Evolutionary conservation across 2,797 vertebrate species (phyloP).

Genomic region (Malacoctenus gilli): DNA sequence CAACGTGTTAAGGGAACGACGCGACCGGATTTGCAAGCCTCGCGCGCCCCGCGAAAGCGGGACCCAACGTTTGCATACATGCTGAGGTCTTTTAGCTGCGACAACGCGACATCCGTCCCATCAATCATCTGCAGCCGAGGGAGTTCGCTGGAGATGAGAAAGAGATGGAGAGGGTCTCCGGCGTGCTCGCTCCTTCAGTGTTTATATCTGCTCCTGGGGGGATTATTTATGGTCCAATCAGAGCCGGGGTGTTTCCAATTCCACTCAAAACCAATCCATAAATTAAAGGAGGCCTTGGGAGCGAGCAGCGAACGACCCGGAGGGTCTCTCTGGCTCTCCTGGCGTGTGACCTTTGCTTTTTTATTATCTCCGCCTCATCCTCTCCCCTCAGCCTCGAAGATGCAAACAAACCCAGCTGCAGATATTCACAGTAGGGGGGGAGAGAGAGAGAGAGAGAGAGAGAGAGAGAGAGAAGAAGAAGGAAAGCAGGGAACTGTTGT

Average conservation of each 20-base stretch:
- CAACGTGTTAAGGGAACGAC: too few species aligned
- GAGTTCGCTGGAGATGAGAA: conserved; percentile 42
- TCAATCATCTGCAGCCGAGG: conserved; percentile 49
- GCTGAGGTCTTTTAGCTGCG: conserved; percentile 26
- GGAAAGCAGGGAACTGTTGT: conserved; percentile 26
- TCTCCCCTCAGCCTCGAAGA: conserved; percentile 22
- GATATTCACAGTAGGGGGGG: conserved; percentile 12
- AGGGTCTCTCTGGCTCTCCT: conserved; percentile 18
- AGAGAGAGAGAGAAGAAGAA: conserved; percentile 23
- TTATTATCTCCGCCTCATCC: conserved; percentile 27
- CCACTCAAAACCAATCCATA: conserved; percentile 69
- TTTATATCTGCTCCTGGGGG: conserved; percentile 58
- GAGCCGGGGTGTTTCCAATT: conserved; percentile 63
- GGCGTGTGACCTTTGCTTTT: conserved; percentile 56
- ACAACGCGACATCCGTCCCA: conserved; percentile 39
- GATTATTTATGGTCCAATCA: conserved; percentile 78
- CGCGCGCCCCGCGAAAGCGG: conserved; percentile 7
- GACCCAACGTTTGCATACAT: conserved; percentile 28
- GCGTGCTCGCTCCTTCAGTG: conserved; percentile 37
- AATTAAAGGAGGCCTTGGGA: conserved; percentile 63
- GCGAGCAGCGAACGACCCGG: conserved; percentile 58
- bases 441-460: conserved; percentile 16
- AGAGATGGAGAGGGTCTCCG: conserved; percentile 49
- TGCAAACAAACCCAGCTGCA: conserved; percentile 32
- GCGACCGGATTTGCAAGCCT: neutral